Conservation (phyloP, 2,888 invertebrate species). For the Bibio marci region DNA sequence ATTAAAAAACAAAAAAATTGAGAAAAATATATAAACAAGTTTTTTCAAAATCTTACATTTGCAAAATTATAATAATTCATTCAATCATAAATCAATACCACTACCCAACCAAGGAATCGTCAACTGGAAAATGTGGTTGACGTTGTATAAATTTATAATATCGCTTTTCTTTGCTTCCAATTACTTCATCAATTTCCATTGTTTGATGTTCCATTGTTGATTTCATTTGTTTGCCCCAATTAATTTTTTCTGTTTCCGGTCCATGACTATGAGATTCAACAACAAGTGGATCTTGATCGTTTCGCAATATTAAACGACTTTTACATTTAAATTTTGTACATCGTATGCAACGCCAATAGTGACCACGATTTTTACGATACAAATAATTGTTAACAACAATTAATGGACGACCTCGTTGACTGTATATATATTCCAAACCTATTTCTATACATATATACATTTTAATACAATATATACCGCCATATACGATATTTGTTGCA, state of each 20-base stretch:
- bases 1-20: no score
- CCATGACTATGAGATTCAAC: conserved; percentile 18
- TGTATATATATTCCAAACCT: conserved; percentile 19
- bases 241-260: conserved; percentile 18
- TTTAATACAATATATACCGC: no score
- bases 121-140: conserved; percentile 13
- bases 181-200: neutral
- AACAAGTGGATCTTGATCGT: conserved; percentile 12
- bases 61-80: neutral
- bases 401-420: conserved; percentile 19
- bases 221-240: conserved; percentile 12
- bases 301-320: conserved; percentile 17
- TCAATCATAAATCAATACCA: no score
- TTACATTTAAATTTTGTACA: conserved; percentile 18
- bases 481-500: no score
- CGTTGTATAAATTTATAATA: conserved; percentile 2
- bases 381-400: conserved; percentile 19
- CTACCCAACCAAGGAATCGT: no score
- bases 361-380: conserved; percentile 19
- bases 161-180: no score
- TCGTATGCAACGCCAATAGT: conserved; percentile 21
- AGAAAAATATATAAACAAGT: no score
- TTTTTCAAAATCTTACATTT: no score
- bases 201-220: conserved; percentile 1
- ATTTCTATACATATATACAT: conserved; percentile 9